Conservation (phyloP, 2,797 vertebrate species). For the Gobio occitaniae region DNA sequence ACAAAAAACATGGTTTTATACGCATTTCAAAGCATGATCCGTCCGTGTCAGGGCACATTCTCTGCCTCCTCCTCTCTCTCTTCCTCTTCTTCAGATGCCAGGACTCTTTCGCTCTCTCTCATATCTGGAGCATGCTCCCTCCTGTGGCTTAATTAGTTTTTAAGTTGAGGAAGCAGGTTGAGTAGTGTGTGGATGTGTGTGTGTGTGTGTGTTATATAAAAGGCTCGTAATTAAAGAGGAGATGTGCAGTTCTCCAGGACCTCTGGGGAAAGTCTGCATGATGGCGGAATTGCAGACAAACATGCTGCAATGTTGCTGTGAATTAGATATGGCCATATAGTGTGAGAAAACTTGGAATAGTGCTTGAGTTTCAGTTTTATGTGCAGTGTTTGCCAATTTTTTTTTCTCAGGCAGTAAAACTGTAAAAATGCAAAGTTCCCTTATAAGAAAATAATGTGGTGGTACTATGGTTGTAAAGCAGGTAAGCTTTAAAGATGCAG, state of each 20-base stretch:
- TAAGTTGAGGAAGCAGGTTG: slow-evolving; percentile 58
- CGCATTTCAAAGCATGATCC: slow-evolving; percentile 32
- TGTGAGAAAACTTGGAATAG: slow-evolving; percentile 22
- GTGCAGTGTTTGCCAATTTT: slow-evolving; percentile 12
- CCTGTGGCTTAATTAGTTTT: slow-evolving; percentile 66
- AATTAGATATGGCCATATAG: background rate
- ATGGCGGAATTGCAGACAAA: slow-evolving; percentile 49
- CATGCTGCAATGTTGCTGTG: slow-evolving; percentile 27
- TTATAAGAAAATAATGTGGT: background rate
- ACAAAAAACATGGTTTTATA: slow-evolving; percentile 8
- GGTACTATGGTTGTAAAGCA: background rate
- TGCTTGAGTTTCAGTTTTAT: slow-evolving; percentile 19
- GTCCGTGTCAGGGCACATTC: slow-evolving; percentile 21
- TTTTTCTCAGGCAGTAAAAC: background rate
- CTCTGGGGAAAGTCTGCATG: slow-evolving; percentile 46
- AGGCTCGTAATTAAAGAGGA: slow-evolving; percentile 56
- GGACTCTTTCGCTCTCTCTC: slow-evolving; percentile 44
- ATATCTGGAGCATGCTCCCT: slow-evolving; percentile 62
- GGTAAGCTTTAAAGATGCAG: background rate
- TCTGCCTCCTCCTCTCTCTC: slow-evolving; percentile 27
- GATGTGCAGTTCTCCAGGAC: slow-evolving; percentile 47
- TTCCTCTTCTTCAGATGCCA: slow-evolving; percentile 42
- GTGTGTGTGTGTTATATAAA: slow-evolving; percentile 52
- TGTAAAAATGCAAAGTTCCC: background rate
- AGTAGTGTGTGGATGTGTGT: slow-evolving; percentile 21